Conservation (phyloP, 2,113 vertebrate genomes). For the Platichthys stellatus region DNA sequence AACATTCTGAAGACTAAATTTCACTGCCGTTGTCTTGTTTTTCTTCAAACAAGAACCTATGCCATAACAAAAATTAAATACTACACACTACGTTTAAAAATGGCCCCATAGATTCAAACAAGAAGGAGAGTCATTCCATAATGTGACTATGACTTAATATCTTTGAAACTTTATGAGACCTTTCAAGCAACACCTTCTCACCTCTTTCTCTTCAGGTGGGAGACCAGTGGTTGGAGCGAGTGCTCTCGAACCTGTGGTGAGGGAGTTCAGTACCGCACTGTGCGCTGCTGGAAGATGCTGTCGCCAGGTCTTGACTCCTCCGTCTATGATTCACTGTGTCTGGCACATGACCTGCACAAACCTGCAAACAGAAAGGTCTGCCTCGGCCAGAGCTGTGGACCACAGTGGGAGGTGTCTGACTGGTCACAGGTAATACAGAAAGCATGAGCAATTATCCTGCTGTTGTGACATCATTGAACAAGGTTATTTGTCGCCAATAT, state of each 20-base stretch:
- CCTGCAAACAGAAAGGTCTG: conserved; percentile 89
- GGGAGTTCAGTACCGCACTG: conserved; percentile 87
- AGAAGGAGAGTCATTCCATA: too few relatives aligned
- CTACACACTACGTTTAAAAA: too few relatives aligned
- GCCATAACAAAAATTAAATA: not conserved
- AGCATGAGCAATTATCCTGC: too few relatives aligned
- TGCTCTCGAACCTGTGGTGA: conserved; percentile 90
- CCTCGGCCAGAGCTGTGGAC: conserved; percentile 89
- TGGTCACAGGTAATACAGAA: conserved; percentile 85
- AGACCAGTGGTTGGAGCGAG: conserved; percentile 91
- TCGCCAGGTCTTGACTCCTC: conserved; percentile 91
- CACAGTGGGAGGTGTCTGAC: conserved; percentile 89
- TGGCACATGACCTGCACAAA: conserved; percentile 84
- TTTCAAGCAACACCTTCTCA: too few relatives aligned
- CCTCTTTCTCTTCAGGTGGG: conserved; percentile 82
- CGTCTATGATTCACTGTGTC: conserved; percentile 88
- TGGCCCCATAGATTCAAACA: too few relatives aligned
- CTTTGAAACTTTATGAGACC: too few relatives aligned
- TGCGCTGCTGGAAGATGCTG: conserved; percentile 94
- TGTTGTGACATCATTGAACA: too few relatives aligned
- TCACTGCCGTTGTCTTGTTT: not conserved
- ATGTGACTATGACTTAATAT: too few relatives aligned
- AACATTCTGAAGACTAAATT: too few relatives aligned
- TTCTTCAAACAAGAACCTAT: not conserved
- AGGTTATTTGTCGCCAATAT: too few relatives aligned